phyloP scores from a whole-genome alignment of 2,113 vertebrate species.

The Heterochromis multidens region DNA sequence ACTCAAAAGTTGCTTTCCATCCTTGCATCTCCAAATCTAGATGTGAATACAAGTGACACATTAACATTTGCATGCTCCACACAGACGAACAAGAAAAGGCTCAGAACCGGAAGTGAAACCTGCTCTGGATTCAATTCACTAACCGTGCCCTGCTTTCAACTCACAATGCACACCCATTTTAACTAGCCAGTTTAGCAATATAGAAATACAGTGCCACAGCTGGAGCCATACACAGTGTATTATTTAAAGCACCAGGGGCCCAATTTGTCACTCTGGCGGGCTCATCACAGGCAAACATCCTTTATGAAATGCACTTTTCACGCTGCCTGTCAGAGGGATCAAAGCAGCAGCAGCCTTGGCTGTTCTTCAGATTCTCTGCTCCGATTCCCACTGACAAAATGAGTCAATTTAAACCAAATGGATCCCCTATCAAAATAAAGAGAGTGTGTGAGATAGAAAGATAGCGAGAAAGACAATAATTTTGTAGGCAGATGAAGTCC shows the following conservation, averaged over 20 bases:
- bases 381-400: slow-evolving; percentile 67
- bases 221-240: slow-evolving; percentile 57
- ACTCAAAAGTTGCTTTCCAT: slow-evolving; percentile 8
- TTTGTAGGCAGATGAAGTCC: slow-evolving; percentile 12
- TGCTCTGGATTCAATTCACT: slow-evolving; percentile 1
- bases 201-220: slow-evolving; percentile 24
- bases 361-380: slow-evolving; percentile 40
- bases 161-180: slow-evolving; percentile 1
- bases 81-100: slow-evolving; percentile 7
- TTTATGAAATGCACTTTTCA: slow-evolving; percentile 79
- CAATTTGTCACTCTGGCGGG: slow-evolving; percentile 73
- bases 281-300: slow-evolving; percentile 72
- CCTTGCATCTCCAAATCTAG: not conserved
- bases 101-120: slow-evolving; percentile 17
- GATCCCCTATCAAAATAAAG: slow-evolving; percentile 68
- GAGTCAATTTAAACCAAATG: slow-evolving; percentile 72
- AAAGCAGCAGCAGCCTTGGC: slow-evolving; percentile 56
- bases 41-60: slow-evolving; percentile 7
- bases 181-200: slow-evolving; percentile 58
- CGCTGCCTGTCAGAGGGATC: slow-evolving; percentile 68
- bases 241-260: slow-evolving; percentile 73
- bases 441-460: slow-evolving; percentile 21
- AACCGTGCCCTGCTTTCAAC: not conserved
- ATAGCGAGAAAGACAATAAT: slow-evolving; percentile 30
- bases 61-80: not conserved